Conservation (phyloP, 2,888 invertebrate species). For the Alcis repandata region DNA sequence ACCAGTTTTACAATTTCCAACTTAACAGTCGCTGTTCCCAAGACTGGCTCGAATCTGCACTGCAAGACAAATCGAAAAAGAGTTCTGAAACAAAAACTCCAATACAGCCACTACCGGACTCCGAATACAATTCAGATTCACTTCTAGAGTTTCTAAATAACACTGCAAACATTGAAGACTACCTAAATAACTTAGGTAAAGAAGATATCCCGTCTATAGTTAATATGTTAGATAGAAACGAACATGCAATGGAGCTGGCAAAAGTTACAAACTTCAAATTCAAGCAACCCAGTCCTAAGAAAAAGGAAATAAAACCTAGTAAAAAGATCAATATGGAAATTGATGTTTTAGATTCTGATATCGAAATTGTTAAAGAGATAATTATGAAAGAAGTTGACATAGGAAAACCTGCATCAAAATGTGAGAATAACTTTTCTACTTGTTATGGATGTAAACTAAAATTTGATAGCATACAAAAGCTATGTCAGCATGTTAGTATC, state of each 20-base stretch:
- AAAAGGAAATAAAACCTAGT: conserved; percentile 61
- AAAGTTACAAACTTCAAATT: conserved; percentile 58
- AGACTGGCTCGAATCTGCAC: conserved; percentile 76
- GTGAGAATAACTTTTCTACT: conserved; percentile 56
- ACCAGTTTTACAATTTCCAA: conserved; percentile 80
- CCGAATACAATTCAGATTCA: conserved; percentile 82
- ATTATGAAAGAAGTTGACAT: conserved; percentile 67
- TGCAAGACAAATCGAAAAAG: conserved; percentile 70
- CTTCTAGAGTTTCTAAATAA: conserved; percentile 81
- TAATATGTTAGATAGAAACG: conserved; percentile 76
- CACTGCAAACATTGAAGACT: conserved; percentile 80
- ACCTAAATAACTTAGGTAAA: conserved; percentile 77
- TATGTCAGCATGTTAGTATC: conserved; percentile 73
- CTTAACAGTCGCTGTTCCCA: conserved; percentile 78
- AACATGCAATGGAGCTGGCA: conserved; percentile 59
- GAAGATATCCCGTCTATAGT: conserved; percentile 82
- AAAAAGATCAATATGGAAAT: conserved; percentile 72
- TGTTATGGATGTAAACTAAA: conserved; percentile 77
- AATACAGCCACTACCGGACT: conserved; percentile 79
- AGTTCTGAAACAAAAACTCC: conserved; percentile 66
- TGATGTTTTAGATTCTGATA: conserved; percentile 76
- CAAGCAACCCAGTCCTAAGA: conserved; percentile 72
- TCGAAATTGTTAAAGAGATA: conserved; percentile 73
- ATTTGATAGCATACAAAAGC: conserved; percentile 66
- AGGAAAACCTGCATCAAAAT: conserved; percentile 44